phyloP scores from a whole-genome alignment of 1,140 invertebrate species.

The Monochamus saltuarius region DNA sequence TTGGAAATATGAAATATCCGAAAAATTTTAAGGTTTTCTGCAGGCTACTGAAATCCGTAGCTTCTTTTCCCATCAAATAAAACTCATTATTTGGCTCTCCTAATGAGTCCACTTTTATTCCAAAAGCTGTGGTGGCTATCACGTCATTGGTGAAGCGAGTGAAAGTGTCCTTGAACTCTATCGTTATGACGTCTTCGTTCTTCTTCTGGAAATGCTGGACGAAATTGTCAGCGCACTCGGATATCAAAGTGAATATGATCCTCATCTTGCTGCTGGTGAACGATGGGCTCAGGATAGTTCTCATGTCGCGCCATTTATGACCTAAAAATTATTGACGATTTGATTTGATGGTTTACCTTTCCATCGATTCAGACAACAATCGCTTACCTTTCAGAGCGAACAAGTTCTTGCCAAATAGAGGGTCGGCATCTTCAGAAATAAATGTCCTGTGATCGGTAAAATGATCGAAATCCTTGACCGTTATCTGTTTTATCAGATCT shows the following conservation, averaged over 20 bases:
- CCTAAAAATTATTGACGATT: too few relatives aligned
- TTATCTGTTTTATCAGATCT: slow-evolving; percentile 52
- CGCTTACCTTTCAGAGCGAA: slow-evolving; percentile 33
- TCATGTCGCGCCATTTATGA: slow-evolving; percentile 49
- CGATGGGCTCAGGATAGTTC: slow-evolving; percentile 46
- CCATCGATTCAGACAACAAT: too few relatives aligned
- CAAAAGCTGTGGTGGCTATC: slow-evolving; percentile 49
- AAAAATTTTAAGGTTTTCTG: slow-evolving; percentile 23
- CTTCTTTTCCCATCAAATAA: slow-evolving; percentile 41
- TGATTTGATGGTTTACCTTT: too few relatives aligned
- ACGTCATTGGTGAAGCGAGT: slow-evolving; percentile 42
- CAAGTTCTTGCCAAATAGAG: slow-evolving; percentile 55
- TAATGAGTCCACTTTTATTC: slow-evolving; percentile 46
- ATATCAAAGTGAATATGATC: slow-evolving; percentile 43
- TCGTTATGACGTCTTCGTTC: slow-evolving; percentile 9
- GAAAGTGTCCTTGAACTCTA: slow-evolving; percentile 18
- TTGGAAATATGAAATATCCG: slow-evolving; percentile 18
- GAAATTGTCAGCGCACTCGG: slow-evolving; percentile 38
- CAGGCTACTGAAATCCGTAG: slow-evolving; percentile 43
- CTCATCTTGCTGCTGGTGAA: slow-evolving; percentile 51
- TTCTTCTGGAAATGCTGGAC: slow-evolving; percentile 37
- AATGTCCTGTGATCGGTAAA: slow-evolving; percentile 52
- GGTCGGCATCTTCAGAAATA: slow-evolving; percentile 49
- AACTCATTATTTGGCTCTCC: slow-evolving; percentile 45
- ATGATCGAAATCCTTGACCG: slow-evolving; percentile 54